Conservation (phyloP, 2,888 invertebrate species). For the Acronicta leporina region DNA sequence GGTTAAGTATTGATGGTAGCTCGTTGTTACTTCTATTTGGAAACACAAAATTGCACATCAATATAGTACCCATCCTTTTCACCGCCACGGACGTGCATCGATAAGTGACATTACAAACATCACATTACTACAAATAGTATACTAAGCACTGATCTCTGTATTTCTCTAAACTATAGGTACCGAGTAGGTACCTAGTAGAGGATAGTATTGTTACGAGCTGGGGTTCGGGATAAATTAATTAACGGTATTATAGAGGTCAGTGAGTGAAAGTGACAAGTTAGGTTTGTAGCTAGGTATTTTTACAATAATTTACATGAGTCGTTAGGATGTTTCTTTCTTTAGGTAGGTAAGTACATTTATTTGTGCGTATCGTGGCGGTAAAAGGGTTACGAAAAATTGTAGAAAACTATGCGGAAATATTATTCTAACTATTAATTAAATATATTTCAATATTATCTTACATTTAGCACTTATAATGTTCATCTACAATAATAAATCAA, state of each 20-base stretch:
- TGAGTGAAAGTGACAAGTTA: too few relatives aligned
- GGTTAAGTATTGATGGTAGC: slow-evolving; percentile 27
- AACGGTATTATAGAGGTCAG: too few relatives aligned
- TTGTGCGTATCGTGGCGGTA: slow-evolving; percentile 27
- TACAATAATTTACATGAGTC: not conserved
- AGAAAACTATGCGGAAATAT: slow-evolving; percentile 84
- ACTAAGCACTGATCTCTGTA: too few relatives aligned
- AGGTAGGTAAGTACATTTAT: not conserved
- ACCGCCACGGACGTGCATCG: slow-evolving; percentile 19
- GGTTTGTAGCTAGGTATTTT: not conserved
- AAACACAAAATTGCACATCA: slow-evolving; percentile 74
- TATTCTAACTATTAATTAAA: slow-evolving; percentile 76
- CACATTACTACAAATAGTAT: too few relatives aligned
- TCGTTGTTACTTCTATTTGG: slow-evolving; percentile 26
- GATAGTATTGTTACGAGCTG: too few relatives aligned
- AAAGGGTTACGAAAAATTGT: slow-evolving; percentile 66
- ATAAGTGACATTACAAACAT: too few relatives aligned
- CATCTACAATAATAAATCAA: slow-evolving; percentile 60
- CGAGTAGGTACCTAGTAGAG: too few relatives aligned
- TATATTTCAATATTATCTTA: slow-evolving; percentile 66
- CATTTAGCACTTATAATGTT: slow-evolving; percentile 62
- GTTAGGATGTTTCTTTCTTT: not conserved
- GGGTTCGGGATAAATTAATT: too few relatives aligned
- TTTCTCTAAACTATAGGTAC: too few relatives aligned
- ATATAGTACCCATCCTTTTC: slow-evolving; percentile 31